Evolutionary conservation across 1,140 invertebrate species (phyloP).

Genomic region (Reticulitermes speratus): DNA sequence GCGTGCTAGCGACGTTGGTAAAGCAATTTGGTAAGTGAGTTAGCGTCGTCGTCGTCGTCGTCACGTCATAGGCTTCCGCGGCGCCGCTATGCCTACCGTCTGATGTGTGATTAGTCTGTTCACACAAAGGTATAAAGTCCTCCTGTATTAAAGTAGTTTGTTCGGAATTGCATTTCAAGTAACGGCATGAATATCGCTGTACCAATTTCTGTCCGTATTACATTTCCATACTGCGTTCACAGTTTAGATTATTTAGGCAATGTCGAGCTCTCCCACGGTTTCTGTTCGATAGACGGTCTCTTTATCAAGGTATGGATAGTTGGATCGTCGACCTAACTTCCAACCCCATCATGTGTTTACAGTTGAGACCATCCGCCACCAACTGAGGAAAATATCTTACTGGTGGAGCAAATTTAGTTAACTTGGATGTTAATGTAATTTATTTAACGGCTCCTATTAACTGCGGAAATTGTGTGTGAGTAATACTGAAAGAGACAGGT

Average conservation of each 20-base stretch:
- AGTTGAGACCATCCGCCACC: too few relatives aligned
- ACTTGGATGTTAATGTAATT: too few relatives aligned
- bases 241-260: not conserved
- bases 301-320: too few relatives aligned
- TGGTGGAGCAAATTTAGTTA: too few relatives aligned
- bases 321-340: too few relatives aligned
- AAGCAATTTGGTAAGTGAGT: conserved; percentile 4
- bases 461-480: too few relatives aligned
- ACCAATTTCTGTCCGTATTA: not conserved
- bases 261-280: not conserved
- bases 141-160: not conserved
- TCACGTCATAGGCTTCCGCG: not conserved
- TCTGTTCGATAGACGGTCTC: too few relatives aligned
- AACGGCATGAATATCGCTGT: not conserved
- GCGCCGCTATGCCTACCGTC: not conserved
- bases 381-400: too few relatives aligned
- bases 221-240: not conserved
- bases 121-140: not conserved
- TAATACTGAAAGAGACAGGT: too few relatives aligned
- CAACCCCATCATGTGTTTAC: too few relatives aligned
- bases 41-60: not conserved
- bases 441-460: too few relatives aligned
- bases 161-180: not conserved
- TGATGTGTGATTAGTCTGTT: not conserved
- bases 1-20: not conserved